Evolutionary conservation across 2,888 invertebrate genomes (phyloP).

Genomic region (Aricia artaxerxes): DNA sequence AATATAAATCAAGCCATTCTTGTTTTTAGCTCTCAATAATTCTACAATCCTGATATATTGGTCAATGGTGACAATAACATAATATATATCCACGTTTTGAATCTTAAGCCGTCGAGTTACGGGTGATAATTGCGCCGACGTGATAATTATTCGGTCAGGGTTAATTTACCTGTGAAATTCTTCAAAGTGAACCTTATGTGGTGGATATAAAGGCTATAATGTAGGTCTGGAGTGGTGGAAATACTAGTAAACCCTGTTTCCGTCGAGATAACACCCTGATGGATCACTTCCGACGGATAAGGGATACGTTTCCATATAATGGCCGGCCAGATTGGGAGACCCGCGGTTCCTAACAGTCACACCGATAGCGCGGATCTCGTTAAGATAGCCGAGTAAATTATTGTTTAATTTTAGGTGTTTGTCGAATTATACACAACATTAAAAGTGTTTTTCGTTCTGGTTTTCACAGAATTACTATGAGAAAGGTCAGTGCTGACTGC

Average conservation of each 20-base stretch:
- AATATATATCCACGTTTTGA: neutral
- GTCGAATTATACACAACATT: neutral
- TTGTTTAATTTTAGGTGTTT: conserved; percentile 11
- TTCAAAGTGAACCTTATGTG: neutral
- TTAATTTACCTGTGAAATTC: neutral
- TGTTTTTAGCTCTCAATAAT: conserved; percentile 13
- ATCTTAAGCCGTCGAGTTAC: neutral
- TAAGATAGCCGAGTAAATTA: neutral
- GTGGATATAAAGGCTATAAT: neutral
- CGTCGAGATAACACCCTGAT: conserved; percentile 72
- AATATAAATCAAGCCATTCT: neutral
- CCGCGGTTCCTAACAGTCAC: conserved; percentile 31
- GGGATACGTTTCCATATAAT: conserved; percentile 46
- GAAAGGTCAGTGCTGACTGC: neutral
- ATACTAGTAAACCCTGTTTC: conserved; percentile 53
- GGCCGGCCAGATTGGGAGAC: conserved; percentile 41
- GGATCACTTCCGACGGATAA: conserved; percentile 71
- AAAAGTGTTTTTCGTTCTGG: neutral
- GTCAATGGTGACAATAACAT: neutral
- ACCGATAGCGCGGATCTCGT: neutral
- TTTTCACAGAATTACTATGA: neutral
- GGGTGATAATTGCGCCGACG: neutral
- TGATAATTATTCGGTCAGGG: neutral
- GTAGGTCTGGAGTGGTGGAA: conserved; percentile 36
- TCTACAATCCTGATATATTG: conserved; percentile 13